Percentiles rank a stretch among this genome's conserved stretches.
Conservation (phyloP, 2,113 vertebrate species). For the Pseudorhombus dupliciocellatus region DNA sequence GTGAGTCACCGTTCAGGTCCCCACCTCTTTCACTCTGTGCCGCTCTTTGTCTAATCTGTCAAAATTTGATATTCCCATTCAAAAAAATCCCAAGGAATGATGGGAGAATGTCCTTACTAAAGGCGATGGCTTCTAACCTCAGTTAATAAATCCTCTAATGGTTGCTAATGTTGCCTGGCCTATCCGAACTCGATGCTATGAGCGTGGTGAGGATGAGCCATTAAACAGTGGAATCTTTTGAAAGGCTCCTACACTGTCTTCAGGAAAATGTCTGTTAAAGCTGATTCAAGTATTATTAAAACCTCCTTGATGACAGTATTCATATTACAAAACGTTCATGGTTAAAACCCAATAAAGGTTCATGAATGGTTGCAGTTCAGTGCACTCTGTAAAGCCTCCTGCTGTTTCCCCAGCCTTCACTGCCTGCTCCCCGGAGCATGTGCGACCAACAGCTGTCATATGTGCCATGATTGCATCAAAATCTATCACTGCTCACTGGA, state of each 20-base stretch:
- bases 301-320: too few species aligned
- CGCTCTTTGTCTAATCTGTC: neutral
- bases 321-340: neutral
- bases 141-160: neutral
- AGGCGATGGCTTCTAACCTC: neutral
- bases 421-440: neutral
- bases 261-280: neutral
- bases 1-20: slow-evolving; percentile 63
- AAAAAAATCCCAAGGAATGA: neutral
- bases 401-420: neutral
- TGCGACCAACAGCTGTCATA: slow-evolving; percentile 26
- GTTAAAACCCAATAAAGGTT: neutral
- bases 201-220: neutral
- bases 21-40: neutral
- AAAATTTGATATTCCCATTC: neutral
- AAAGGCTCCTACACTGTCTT: neutral
- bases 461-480: slow-evolving; percentile 26
- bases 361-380: slow-evolving; percentile 1
- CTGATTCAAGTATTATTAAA: neutral
- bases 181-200: neutral
- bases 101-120: neutral
- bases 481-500: slow-evolving; percentile 12
- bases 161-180: neutral
- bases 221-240: neutral
- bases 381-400: neutral